Evolutionary conservation across 2,797 vertebrate genomes (phyloP).

Genomic region (Scolopax bukidnonensis): DNA sequence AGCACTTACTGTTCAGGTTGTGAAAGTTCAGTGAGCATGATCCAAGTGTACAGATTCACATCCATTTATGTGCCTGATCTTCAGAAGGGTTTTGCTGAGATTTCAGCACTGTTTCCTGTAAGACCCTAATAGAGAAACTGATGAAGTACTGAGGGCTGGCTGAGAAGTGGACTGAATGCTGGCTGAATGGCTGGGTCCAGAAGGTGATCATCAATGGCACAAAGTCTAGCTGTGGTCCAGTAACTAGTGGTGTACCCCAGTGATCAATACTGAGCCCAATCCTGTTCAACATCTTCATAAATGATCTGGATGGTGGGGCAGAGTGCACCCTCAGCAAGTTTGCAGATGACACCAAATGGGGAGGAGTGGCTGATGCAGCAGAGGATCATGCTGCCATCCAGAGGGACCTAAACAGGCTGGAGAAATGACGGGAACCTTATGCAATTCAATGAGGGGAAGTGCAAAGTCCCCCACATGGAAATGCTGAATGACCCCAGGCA

Average conservation of each 20-base stretch:
- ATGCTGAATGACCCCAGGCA: not conserved
- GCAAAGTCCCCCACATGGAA: not conserved
- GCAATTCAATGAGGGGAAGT: not conserved
- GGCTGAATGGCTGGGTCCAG: not conserved
- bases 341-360: not conserved
- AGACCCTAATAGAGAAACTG: not conserved
- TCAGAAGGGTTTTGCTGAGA: not conserved
- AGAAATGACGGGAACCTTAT: not conserved
- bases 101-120: not conserved
- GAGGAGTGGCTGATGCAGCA: not conserved
- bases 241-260: not conserved
- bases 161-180: not conserved
- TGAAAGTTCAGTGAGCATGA: not conserved
- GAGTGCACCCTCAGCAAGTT: not conserved
- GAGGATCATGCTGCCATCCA: not conserved
- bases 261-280: not conserved
- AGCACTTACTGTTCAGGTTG: not conserved
- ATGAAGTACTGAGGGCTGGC: not conserved
- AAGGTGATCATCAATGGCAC: not conserved
- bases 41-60: not conserved
- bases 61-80: not conserved
- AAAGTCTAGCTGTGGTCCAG: not conserved
- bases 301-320: not conserved
- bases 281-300: not conserved
- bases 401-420: not conserved